Evolutionary conservation across 2,113 vertebrate species (phyloP), one percentile per base, ranked within the genome.

Genomic region (Symphodus melops): DNA sequence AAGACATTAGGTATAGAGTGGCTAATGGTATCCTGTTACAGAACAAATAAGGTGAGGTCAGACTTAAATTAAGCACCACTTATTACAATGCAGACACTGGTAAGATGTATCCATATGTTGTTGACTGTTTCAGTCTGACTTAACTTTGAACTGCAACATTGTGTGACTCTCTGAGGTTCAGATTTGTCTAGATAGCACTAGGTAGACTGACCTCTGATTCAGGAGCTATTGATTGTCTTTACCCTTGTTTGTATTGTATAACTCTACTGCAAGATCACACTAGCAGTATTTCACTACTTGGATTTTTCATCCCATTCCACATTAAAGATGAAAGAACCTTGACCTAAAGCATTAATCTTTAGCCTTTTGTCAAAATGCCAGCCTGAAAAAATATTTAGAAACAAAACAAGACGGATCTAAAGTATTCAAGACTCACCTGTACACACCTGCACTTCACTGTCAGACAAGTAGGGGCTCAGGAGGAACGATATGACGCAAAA

Each of bases 151-250:
- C n/a, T 20, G 25, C 8, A 39, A 54, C 58, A 64, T 9, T 59
- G 37, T 63, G n/a, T 0, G 1, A 3, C 14, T 57, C 41, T 62
- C 36, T 28, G 52, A 17, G n/a, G 28, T 61, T 52, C 25, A 17
- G 25, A 20, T n/a, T 67, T 42, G 56, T 76, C 57, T 37, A 52
- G 19, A 46, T 4, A 19, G 12, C n/a, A n/a, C n/a, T 19, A 48
- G 54, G 53, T n/a, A 14, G 19, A 17, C 14, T 65, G 59, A 65
- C 73, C 53, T 77, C 23, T 56, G 65, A 65, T 56, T 69, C 37
- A n/a, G 33, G 54, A 49, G 68, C 20, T 67, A 77, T 73, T 20
- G 54, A 66, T 66, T 62, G 36, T 48, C 41, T 71, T 52, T 77
- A 44, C 68, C 62, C 56, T 65, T 70, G 60, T 57, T 59, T 49